phyloP scores from a whole-genome alignment of 2,113 vertebrate genomes.

The Typhlomys cinereus region DNA sequence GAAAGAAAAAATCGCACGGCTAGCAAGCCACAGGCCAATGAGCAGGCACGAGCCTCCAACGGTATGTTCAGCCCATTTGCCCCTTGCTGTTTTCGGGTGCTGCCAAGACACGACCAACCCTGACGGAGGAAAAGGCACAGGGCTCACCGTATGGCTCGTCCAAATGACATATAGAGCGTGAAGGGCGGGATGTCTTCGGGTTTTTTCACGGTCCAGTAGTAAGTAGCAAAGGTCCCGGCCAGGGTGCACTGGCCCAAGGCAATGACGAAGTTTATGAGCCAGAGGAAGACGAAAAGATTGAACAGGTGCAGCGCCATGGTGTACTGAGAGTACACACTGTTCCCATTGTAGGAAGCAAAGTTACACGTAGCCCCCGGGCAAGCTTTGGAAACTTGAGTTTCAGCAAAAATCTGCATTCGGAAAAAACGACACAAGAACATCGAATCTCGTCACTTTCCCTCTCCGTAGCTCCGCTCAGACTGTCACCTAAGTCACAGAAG shows the following conservation, averaged over 20 bases:
- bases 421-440: conserved; percentile 48
- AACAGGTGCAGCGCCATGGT: conserved; percentile 92
- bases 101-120: not conserved
- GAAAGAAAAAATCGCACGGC: no score
- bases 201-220: conserved; percentile 96
- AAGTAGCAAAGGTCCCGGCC: conserved; percentile 96
- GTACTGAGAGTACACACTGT: conserved; percentile 91
- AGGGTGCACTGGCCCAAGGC: conserved; percentile 96
- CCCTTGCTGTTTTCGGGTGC: not conserved
- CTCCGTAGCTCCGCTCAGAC: not conserved
- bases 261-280: conserved; percentile 95
- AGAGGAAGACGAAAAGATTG: conserved; percentile 95
- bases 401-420: conserved; percentile 89
- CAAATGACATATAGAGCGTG: conserved; percentile 93
- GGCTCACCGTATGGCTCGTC: conserved; percentile 92
- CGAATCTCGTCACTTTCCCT: not conserved
- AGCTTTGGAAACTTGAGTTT: conserved; percentile 88
- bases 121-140: fast-evolving
- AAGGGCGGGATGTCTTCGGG: conserved; percentile 92
- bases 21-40: not conserved
- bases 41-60: not conserved
- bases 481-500: not conserved
- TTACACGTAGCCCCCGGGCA: conserved; percentile 92
- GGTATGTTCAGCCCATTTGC: not conserved
- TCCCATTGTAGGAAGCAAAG: conserved; percentile 95